Evolutionary conservation across 2,113 vertebrate species (phyloP).

Genomic region (Osmerus eperlanus): DNA sequence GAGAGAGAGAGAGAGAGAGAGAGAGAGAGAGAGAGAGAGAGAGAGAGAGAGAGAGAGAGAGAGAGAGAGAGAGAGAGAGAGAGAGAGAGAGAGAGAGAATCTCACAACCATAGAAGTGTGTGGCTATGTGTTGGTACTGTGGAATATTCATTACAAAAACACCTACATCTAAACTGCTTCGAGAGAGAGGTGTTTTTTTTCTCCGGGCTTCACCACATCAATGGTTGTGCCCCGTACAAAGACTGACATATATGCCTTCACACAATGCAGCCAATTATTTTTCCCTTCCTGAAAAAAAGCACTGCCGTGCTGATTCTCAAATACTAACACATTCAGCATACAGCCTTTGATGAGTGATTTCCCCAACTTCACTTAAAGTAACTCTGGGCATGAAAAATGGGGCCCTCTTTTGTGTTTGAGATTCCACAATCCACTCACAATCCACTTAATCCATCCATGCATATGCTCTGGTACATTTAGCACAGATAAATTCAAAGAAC

Average conservation of each 20-base stretch:
- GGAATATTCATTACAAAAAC: constrained; percentile 12
- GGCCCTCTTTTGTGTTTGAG: not conserved
- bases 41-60: constrained; percentile 4
- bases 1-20: constrained; percentile 9
- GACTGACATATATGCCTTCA: constrained; percentile 52
- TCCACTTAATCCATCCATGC: constrained; percentile 34
- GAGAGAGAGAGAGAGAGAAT: constrained; percentile 8
- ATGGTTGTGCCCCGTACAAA: constrained; percentile 35
- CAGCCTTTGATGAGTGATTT: constrained; percentile 48
- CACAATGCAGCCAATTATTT: constrained; percentile 70
- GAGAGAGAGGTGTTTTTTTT: not conserved
- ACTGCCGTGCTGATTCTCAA: constrained; percentile 55
- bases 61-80: not conserved
- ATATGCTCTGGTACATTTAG: constrained; percentile 14
- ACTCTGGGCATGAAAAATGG: constrained; percentile 1
- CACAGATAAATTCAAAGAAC: constrained; percentile 32
- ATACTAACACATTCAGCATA: constrained; percentile 53
- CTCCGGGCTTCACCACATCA: constrained; percentile 38
- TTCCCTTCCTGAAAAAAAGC: constrained; percentile 36
- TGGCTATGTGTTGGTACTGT: constrained; percentile 17
- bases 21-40: constrained; percentile 8
- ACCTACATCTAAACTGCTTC: constrained; percentile 20
- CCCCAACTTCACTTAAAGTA: constrained; percentile 30
- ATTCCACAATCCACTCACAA: constrained; percentile 23
- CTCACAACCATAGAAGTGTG: constrained; percentile 4